Evolutionary conservation across 2,888 invertebrate species (phyloP).

Genomic region (Pachymerium ferrugineum): DNA sequence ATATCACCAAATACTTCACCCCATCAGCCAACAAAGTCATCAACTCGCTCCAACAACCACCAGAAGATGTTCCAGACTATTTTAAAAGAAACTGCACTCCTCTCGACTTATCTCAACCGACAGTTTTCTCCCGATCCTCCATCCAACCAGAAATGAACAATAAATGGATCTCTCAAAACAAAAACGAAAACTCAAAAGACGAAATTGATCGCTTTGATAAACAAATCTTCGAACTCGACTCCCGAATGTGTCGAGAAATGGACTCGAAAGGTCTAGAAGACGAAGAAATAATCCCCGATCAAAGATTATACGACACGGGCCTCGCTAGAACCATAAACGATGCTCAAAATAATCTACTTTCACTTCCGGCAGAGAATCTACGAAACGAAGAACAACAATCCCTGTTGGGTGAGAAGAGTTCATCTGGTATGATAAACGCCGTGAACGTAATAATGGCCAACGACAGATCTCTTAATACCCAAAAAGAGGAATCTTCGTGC

Average conservation of each 20-base stretch:
- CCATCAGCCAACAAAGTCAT: not conserved
- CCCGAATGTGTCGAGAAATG: constrained; percentile 16
- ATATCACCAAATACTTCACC: constrained; percentile 29
- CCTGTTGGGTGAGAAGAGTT: not conserved
- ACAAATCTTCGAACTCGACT: constrained; percentile 27
- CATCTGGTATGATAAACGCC: constrained; percentile 12
- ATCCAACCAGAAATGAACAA: not conserved
- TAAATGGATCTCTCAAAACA: not conserved
- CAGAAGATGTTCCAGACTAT: constrained; percentile 11
- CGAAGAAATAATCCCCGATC: not conserved
- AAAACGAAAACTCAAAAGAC: not conserved
- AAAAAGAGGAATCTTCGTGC: not conserved
- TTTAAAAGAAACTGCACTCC: constrained; percentile 1
- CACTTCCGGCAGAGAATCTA: not conserved
- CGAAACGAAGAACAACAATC: not conserved
- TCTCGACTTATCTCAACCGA: constrained; percentile 13
- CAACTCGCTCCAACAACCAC: not conserved
- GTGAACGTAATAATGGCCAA: constrained; percentile 21
- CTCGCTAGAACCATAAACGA: not conserved
- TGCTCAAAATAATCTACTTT: not conserved
- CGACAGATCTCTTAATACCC: not conserved
- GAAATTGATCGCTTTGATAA: not conserved
- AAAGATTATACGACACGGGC: not conserved
- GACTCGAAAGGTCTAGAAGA: not conserved
- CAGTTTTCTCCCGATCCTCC: not conserved